Evolutionary conservation across 2,797 vertebrate species (phyloP), one percentile per base, ranked within the genome.

Genomic region (Pelobates cultripes): DNA sequence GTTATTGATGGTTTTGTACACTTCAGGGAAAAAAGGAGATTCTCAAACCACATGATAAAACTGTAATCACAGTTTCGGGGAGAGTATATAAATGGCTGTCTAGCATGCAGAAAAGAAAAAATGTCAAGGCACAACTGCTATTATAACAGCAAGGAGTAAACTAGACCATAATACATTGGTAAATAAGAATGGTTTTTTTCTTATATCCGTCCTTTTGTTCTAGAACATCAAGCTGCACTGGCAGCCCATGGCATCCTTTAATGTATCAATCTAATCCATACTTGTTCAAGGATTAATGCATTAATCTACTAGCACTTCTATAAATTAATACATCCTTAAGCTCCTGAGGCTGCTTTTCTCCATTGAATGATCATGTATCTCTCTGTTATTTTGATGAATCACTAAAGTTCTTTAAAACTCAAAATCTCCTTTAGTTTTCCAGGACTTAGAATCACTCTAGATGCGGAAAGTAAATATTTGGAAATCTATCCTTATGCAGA

Each of bases 1-100:
- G 43, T 77, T 77, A 77, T 82, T 82, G 80, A 82, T 82, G 80
- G 60, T 73, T 77, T 82, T 71, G 68, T 67, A 77, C 41, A 82
- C 75, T 73, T 77, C 42, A n/a, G 70, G 61, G 80, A 69, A 45
- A 76, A 81, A 77, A 77, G 69, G 69, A 77, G 75, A 82, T 82
- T 82, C 43, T 28, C 66, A 43, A 82, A 77, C 40, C 70, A 68
- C 80, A 73, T 51, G 67, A 82, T 47, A 72, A 77, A n/a, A 66
- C 67, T 70, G 70, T 71, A 72, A 82, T 77, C 63, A 77, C 71
- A 47, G 57, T 41, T 15, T 8, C 8, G 61, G 14, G 43, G 41
- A 72, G 51, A 45, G 71, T 68, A 53, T 43, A 63, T 60, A 57
- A 67, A 61, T 14, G 6, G 43, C 42, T 77, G 61, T 72, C 60